Evolutionary conservation across 2,113 vertebrate species (phyloP).

Genomic region (Tylochromis polylepis): DNA sequence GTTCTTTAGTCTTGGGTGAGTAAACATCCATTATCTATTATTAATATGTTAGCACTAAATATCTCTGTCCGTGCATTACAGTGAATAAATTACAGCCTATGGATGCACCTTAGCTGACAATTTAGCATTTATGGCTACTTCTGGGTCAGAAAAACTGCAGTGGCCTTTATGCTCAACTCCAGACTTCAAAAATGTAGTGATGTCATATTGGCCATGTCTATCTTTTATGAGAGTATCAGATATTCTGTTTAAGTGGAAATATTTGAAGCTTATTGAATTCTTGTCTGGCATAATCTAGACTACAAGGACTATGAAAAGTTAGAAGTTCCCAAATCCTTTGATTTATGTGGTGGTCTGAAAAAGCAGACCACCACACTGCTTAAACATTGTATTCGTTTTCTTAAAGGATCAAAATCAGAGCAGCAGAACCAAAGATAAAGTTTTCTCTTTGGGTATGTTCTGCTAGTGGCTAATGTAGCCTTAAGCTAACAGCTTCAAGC

Average conservation of each 20-base stretch:
- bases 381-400: background rate
- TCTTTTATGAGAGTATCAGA: background rate
- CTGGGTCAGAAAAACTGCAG: background rate
- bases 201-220: background rate
- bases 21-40: background rate
- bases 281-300: background rate
- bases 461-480: background rate
- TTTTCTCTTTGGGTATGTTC: background rate
- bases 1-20: background rate
- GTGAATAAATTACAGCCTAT: background rate
- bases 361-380: background rate
- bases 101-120: background rate
- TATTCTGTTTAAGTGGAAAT: background rate
- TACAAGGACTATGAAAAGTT: background rate
- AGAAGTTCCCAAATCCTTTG: background rate
- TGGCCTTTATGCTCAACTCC: background rate
- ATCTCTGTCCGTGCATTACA: background rate
- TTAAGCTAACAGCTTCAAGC: background rate
- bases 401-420: background rate
- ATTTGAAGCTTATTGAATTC: background rate
- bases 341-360: too few species aligned
- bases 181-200: background rate
- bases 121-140: background rate
- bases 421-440: background rate
- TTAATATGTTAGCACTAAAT: background rate